Base-by-base conservation (phyloP, 2,797 vertebrate genomes). In the Gallinago solitaria region DNA sequence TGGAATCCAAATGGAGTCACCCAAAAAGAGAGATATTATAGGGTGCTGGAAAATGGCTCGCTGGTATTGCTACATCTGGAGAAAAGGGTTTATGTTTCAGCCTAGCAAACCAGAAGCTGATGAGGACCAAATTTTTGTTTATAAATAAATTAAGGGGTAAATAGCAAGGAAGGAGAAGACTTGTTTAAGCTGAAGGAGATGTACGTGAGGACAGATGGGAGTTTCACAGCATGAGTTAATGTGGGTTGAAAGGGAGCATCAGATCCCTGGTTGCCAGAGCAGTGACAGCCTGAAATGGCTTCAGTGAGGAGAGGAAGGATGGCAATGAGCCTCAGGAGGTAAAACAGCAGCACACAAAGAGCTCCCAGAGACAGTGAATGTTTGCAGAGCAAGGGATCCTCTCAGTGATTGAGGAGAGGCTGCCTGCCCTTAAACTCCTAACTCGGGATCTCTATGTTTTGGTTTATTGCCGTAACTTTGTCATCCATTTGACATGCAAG, bases 211-310 rank as follows among this genome's bases (percentile, higher is more conserved):
- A 16, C 2, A 47, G 73, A 12, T 2, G 51, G 35, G 61, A 81
- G 30, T 6, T 20, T 33, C 9, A 43, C 2, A 0, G 25, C 4
- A 0, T 48, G 47, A 60, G 33, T 35, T 43, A 43, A 20, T 1
- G 6, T 24, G 50, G 30, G 33, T 43, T 83, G 73, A 67, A 68
- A 77, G 48, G 43, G 50, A 78, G 45, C 71, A 83, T 54, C n/a
- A 51, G 41, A 25, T 51, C 14, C 48, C 21, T 35, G 24, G 16
- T 24, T 1, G 1, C 32, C 3, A 7, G 51, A 27, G 51, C n/a
- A 39, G 25, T 3, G 1, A 32, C 37, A 24, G 47, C 8, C 39
- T 30, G 35, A 27, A 19, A 6, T 1, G 3, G 16, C 50, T 35
- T 39, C 2, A 1, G 12, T 9, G 28, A 9, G 5, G 25, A 8